Percentiles rank a stretch among this genome's conserved stretches.
Evolutionary conservation across 2,888 invertebrate species (phyloP).

Genomic region (Tipula unca): DNA sequence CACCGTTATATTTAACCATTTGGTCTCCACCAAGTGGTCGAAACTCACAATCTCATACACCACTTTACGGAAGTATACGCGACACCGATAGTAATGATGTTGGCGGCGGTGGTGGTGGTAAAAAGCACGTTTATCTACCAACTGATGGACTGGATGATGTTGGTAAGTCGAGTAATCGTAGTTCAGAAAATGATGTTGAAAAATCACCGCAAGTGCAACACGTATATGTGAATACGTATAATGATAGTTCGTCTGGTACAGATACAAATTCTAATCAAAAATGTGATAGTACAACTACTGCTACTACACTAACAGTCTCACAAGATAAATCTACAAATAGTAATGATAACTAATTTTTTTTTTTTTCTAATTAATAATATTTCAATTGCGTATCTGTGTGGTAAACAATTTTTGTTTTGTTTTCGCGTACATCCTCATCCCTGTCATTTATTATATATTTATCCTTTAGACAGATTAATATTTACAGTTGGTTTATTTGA

Average conservation of each 20-base stretch:
- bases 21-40: constrained; percentile 42
- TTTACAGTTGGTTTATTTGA: neutral
- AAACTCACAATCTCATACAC: constrained; percentile 38
- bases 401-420: neutral
- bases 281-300: neutral
- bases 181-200: constrained; percentile 16
- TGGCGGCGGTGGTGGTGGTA: constrained; percentile 27
- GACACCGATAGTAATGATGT: constrained; percentile 37
- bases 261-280: neutral
- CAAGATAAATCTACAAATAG: neutral
- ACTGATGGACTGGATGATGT: constrained; percentile 24
- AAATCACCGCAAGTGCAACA: constrained; percentile 1
- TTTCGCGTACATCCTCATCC: neutral
- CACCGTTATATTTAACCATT: constrained; percentile 40
- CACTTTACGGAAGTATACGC: constrained; percentile 39
- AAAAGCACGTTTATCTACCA: constrained; percentile 39
- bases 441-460: neutral
- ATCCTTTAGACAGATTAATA: neutral
- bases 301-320: neutral
- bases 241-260: neutral
- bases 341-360: neutral
- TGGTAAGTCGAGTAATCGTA: constrained; percentile 2
- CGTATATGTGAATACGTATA: neutral
- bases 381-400: neutral
- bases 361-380: neutral